These are phyloP conservation scores for Brachymystax lenok DNA, from an alignment of 2,797 vertebrate species.

Conservation along the genomic window DNA sequence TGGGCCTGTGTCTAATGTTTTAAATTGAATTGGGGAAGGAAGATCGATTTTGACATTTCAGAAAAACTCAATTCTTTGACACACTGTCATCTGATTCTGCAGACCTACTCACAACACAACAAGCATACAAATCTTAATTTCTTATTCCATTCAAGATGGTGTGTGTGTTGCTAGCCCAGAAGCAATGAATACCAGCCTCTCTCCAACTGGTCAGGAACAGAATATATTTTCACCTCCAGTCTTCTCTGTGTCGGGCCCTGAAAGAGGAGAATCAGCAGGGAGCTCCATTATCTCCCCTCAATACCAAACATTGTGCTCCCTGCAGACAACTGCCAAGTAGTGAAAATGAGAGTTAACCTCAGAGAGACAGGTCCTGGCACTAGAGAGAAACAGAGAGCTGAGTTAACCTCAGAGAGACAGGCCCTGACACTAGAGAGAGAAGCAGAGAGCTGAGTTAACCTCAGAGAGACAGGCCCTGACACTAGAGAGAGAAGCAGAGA, in stretches of 20 bases:
- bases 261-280: constrained; percentile 1
- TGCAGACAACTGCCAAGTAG: constrained; percentile 46
- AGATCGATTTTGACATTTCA: constrained; percentile 18
- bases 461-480: no score
- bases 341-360: constrained; percentile 50
- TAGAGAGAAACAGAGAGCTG: no score
- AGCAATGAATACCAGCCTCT: background rate
- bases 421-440: no score
- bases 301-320: constrained; percentile 59
- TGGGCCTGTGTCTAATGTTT: constrained; percentile 1
- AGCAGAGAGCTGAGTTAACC: no score
- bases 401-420: no score
- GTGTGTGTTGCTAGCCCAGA: background rate
- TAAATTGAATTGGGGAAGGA: background rate
- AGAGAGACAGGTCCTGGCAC: constrained; percentile 59
- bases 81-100: background rate
- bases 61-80: background rate
- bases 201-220: background rate
- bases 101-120: background rate
- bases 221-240: constrained; percentile 7
- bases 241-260: constrained; percentile 11
- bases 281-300: constrained; percentile 61
- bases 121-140: background rate
- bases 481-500: no score
- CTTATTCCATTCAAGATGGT: background rate